Evolutionary conservation across 2,888 invertebrate species (phyloP).

Genomic region (Cryptocheilus praepositus): DNA sequence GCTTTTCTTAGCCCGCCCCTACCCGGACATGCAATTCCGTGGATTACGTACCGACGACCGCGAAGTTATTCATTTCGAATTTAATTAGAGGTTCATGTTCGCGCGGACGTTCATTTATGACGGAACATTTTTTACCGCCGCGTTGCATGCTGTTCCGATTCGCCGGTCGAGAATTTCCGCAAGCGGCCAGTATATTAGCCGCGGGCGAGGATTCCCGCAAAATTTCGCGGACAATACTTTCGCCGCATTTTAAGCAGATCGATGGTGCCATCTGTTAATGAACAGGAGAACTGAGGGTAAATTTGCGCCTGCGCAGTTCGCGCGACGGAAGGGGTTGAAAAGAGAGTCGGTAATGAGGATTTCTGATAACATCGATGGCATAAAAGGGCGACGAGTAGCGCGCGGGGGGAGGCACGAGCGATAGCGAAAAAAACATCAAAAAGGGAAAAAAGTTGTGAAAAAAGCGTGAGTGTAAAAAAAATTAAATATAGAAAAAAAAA

Average conservation of each 20-base stretch:
- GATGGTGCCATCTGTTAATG: slow-evolving; percentile 61
- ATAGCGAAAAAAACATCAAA: slow-evolving; percentile 18
- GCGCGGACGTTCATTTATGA: too few relatives aligned
- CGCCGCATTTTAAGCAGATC: slow-evolving; percentile 58
- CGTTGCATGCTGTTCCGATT: too few relatives aligned
- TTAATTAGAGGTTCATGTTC: too few relatives aligned
- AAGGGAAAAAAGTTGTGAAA: slow-evolving; percentile 21
- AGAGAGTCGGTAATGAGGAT: slow-evolving; percentile 51
- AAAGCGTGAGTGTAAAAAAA: slow-evolving; percentile 8
- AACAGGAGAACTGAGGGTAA: slow-evolving; percentile 40
- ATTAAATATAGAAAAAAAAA: slow-evolving; percentile 21
- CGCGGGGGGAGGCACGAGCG: too few relatives aligned
- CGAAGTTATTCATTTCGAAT: background rate
- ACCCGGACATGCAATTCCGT: background rate
- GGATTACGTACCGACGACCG: background rate
- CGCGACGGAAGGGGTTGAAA: slow-evolving; percentile 24
- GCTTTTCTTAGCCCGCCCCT: background rate
- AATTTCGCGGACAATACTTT: slow-evolving; percentile 60
- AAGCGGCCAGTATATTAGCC: slow-evolving; percentile 48
- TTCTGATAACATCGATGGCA: slow-evolving; percentile 47
- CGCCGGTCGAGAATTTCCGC: background rate
- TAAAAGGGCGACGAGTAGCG: slow-evolving; percentile 21
- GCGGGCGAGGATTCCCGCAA: slow-evolving; percentile 27
- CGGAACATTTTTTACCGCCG: too few relatives aligned
- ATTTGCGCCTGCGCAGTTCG: slow-evolving; percentile 35